phyloP scores from a whole-genome alignment of 2,888 invertebrate species.

The Hymenopus coronatus region DNA sequence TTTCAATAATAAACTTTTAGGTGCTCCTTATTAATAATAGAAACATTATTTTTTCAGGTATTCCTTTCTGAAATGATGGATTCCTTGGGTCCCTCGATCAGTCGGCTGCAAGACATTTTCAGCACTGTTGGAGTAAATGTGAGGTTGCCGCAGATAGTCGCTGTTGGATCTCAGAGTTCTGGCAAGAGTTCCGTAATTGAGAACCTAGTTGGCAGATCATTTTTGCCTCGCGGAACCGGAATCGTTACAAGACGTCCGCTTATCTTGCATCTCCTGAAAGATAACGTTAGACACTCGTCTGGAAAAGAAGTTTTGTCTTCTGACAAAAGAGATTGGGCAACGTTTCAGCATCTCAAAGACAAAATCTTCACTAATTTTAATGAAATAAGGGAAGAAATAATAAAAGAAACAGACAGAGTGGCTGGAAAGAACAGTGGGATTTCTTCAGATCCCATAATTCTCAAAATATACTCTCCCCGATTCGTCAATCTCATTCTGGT shows the following conservation, averaged over 20 bases:
- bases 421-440: conserved; percentile 61
- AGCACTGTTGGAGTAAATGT: conserved; percentile 60
- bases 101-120: conserved; percentile 65
- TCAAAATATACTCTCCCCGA: conserved; percentile 57
- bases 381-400: conserved; percentile 58
- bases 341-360: conserved; percentile 58
- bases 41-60: background rate
- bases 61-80: conserved; percentile 29
- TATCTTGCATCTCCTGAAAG: conserved; percentile 58
- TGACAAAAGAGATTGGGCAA: conserved; percentile 51
- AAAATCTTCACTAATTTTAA: conserved; percentile 58
- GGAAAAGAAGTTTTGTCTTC: conserved; percentile 46
- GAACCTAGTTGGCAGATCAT: conserved; percentile 60
- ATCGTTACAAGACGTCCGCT: conserved; percentile 62
- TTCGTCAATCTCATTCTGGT: conserved; percentile 59
- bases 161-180: conserved; percentile 62
- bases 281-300: conserved; percentile 49
- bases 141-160: conserved; percentile 63
- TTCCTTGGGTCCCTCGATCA: conserved; percentile 56
- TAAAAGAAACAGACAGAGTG: conserved; percentile 57
- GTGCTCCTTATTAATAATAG: conserved; percentile 31
- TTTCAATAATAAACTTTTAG: too few relatives aligned
- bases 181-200: conserved; percentile 66
- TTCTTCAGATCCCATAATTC: conserved; percentile 55
- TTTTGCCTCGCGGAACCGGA: conserved; percentile 61